Evolutionary conservation across 1,140 invertebrate species (phyloP).

Genomic region (Calephelis nemesis): DNA sequence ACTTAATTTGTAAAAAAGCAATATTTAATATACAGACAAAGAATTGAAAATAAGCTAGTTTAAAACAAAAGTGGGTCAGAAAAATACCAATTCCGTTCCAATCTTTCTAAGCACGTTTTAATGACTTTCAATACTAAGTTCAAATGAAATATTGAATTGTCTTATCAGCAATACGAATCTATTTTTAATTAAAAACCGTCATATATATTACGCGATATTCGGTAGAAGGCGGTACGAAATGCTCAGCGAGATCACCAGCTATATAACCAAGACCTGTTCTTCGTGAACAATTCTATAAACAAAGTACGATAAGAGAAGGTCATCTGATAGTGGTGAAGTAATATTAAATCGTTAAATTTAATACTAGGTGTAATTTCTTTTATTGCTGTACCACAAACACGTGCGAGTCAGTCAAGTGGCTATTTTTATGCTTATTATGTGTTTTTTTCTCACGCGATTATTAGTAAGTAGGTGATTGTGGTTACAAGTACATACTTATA

Average conservation of each 20-base stretch:
- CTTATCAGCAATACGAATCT: slow-evolving; percentile 70
- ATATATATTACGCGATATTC: slow-evolving; percentile 74
- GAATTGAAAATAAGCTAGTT: not conserved
- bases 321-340: slow-evolving; percentile 50
- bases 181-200: slow-evolving; percentile 77
- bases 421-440: slow-evolving; percentile 63
- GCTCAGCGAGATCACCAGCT: slow-evolving; percentile 42
- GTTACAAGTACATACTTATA: too few species aligned
- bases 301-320: slow-evolving; percentile 36
- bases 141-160: slow-evolving; percentile 64
- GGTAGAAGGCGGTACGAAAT: slow-evolving; percentile 63
- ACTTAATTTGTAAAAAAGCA: too few species aligned
- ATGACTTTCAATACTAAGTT: slow-evolving; percentile 45
- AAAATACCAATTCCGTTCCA: not conserved
- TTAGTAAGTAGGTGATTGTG: slow-evolving; percentile 26
- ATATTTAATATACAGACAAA: too few species aligned
- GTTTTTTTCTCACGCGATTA: slow-evolving; percentile 67
- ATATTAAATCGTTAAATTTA: slow-evolving; percentile 77
- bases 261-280: slow-evolving; percentile 45
- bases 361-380: slow-evolving; percentile 72
- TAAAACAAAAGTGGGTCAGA: not conserved
- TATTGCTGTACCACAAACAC: slow-evolving; percentile 68
- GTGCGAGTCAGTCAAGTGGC: slow-evolving; percentile 56
- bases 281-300: slow-evolving; percentile 32
- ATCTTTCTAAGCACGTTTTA: slow-evolving; percentile 9